Evolutionary conservation across 2,888 invertebrate species (phyloP).

Genomic region (Odontomyia ornata): DNA sequence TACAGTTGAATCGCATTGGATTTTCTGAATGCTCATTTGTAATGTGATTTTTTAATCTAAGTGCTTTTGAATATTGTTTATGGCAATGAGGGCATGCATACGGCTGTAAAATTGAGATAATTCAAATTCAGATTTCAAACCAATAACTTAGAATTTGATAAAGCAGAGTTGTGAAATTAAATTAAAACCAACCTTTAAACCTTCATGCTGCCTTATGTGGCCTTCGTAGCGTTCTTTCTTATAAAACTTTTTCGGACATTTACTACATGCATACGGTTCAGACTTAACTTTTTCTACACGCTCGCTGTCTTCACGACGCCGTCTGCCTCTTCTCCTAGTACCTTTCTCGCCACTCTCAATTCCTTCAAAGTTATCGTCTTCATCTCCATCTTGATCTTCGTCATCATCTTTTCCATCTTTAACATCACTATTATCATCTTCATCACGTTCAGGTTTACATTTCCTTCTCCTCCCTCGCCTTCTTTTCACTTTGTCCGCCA

Average conservation of each 20-base stretch:
- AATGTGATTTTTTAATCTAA: conserved; percentile 28
- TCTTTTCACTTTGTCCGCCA: conserved; percentile 5
- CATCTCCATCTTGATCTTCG: neutral
- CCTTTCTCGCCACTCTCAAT: neutral
- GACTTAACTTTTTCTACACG: neutral
- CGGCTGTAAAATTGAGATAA: conserved; percentile 29
- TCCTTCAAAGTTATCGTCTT: neutral
- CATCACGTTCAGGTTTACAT: neutral
- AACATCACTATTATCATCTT: neutral
- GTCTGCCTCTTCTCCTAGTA: conserved; percentile 8
- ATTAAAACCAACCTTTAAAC: conserved; percentile 48
- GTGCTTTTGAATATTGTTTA: conserved; percentile 36
- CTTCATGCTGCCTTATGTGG: conserved; percentile 47
- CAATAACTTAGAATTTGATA: neutral
- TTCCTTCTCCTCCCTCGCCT: conserved; percentile 7
- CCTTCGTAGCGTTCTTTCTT: conserved; percentile 43
- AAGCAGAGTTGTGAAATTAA: too few relatives aligned
- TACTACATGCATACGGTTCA: conserved; percentile 36
- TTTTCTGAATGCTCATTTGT: conserved; percentile 28
- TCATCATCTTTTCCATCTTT: neutral
- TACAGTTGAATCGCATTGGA: conserved; percentile 35
- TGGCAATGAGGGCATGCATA: conserved; percentile 38
- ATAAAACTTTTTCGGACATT: conserved; percentile 46
- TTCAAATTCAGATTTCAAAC: neutral
- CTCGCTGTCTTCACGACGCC: neutral